Conservation (phyloP, 2,113 vertebrate genomes). For the Heteronetta atricapilla region DNA sequence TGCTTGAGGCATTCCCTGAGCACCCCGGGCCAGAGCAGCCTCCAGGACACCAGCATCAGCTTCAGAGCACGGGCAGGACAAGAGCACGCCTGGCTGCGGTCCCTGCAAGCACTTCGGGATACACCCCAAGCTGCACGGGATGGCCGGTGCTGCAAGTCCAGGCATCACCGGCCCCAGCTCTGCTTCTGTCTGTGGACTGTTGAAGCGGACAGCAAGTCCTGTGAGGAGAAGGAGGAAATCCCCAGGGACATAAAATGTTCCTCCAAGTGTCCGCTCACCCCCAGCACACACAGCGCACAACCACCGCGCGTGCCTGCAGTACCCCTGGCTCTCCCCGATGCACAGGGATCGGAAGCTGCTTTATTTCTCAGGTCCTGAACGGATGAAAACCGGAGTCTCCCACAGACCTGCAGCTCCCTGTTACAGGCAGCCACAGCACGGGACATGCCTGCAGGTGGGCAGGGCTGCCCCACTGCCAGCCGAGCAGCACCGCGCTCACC, state of each 20-base stretch:
- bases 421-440: not conserved
- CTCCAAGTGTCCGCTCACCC: not conserved
- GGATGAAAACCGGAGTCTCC: not conserved
- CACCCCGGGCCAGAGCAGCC: not conserved
- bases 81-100: not conserved
- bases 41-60: not conserved
- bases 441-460: not conserved
- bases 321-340: not conserved
- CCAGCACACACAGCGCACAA: rapidly evolving
- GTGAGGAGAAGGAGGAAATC: not conserved
- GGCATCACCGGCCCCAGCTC: not conserved
- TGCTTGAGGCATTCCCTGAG: constrained; percentile 12
- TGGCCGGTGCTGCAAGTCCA: rapidly evolving
- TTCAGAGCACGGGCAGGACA: not conserved
- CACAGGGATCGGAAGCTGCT: not conserved
- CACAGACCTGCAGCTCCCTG: not conserved
- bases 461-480: not conserved
- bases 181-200: not conserved
- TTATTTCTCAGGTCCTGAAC: not conserved
- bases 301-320: not conserved
- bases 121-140: not conserved
- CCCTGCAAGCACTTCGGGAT: not conserved
- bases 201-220: not conserved
- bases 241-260: not conserved
- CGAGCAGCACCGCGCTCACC: not conserved